Evolutionary conservation across 2,797 vertebrate genomes (phyloP).

Genomic region (Artibeus jamaicensis): DNA sequence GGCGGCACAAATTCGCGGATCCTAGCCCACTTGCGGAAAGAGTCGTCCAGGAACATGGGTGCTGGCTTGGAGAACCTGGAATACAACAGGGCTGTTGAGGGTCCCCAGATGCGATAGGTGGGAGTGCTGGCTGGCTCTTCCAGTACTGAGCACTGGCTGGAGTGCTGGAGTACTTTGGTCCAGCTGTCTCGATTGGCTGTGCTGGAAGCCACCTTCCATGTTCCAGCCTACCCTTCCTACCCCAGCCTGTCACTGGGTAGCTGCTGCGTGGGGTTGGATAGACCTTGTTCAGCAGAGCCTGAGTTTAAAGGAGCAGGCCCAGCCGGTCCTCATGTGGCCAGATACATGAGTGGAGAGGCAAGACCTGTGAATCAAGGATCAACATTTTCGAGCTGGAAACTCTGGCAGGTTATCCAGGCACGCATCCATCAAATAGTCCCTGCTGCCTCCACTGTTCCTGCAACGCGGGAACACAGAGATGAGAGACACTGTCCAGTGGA

Average conservation of each 20-base stretch:
- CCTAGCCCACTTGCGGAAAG: conserved; percentile 91
- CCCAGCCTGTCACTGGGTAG: background rate
- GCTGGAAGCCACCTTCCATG: background rate
- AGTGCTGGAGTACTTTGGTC: too few relatives aligned
- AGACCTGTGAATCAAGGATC: background rate
- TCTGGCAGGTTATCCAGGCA: background rate
- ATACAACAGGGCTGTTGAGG: conserved; percentile 62
- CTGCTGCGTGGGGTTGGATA: background rate
- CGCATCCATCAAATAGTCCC: background rate
- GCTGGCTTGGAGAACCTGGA: conserved; percentile 92
- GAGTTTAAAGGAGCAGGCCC: background rate
- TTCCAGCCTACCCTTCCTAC: background rate
- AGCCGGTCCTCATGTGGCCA: background rate
- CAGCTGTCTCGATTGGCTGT: background rate
- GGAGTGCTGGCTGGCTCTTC: background rate
- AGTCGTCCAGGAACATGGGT: conserved; percentile 95
- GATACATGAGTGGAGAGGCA: background rate
- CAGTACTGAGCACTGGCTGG: too few relatives aligned
- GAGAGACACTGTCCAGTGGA: background rate
- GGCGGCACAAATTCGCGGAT: conserved; percentile 93
- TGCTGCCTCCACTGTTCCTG: conserved; percentile 29
- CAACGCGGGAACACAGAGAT: background rate
- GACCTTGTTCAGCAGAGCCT: background rate
- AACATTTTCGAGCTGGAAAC: background rate
- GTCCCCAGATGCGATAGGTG: background rate